A percentile compares a stretch with the other conserved stretches of the same genome.
phyloP scores from a whole-genome alignment of 2,113 vertebrate species.

The Sylvia atricapilla region DNA sequence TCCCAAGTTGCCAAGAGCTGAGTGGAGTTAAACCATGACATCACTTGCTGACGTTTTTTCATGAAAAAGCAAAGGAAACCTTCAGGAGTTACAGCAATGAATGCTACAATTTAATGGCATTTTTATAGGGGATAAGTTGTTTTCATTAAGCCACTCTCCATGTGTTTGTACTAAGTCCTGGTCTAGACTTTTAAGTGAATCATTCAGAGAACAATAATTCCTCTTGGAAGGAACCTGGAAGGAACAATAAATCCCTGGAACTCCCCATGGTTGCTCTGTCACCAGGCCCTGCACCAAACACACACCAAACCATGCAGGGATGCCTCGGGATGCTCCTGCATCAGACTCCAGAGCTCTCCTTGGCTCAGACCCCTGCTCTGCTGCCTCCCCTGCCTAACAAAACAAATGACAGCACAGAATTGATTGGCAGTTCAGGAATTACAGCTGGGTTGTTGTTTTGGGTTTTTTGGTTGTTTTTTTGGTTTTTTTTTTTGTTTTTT shows the following conservation, averaged over 20 bases:
- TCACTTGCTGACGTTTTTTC: not conserved
- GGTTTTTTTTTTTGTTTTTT: too few species aligned
- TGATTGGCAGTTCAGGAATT: not conserved
- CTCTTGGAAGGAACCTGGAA: not conserved
- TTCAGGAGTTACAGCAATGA: not conserved
- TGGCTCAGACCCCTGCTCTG: not conserved
- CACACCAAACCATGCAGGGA: fast-evolving
- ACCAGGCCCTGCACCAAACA: not conserved
- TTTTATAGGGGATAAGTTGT: not conserved
- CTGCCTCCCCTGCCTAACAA: not conserved
- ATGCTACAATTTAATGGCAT: not conserved
- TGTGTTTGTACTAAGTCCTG: not conserved
- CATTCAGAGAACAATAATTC: not conserved
- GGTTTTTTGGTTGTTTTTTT: too few species aligned
- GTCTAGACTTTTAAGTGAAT: not conserved
- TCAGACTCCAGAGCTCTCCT: not conserved
- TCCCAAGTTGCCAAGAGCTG: not conserved
- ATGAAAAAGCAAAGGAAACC: not conserved
- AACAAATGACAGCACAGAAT: not conserved
- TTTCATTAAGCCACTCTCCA: not conserved
- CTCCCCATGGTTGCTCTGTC: not conserved
- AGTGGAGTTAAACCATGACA: not conserved
- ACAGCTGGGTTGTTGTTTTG: not conserved
- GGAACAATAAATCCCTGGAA: not conserved
- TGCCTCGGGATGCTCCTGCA: not conserved